These are phyloP conservation scores for Scaptomyza hsui DNA, from an alignment of 1,140 invertebrate species.

Conservation along the genomic window DNA sequence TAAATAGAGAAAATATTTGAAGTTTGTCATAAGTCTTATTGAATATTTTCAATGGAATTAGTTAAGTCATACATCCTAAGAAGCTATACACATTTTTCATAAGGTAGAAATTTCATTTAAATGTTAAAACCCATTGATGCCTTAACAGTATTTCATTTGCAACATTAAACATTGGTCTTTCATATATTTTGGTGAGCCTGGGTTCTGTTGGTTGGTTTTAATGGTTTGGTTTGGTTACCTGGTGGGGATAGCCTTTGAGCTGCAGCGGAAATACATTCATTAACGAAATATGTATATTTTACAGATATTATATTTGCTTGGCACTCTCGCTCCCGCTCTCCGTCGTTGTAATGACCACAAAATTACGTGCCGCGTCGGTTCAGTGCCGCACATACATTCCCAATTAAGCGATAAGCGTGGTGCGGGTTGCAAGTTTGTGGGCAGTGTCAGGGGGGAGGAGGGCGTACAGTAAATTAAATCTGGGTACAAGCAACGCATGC, in stretches of 20 bases:
- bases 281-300: slow-evolving; percentile 16
- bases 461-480: slow-evolving; percentile 72
- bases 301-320: slow-evolving; percentile 28
- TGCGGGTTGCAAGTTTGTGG: background rate
- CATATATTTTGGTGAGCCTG: too few species aligned
- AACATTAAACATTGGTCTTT: too few species aligned
- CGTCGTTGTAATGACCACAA: slow-evolving; percentile 61
- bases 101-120: too few species aligned
- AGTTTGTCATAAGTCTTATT: too few species aligned
- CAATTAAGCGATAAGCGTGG: slow-evolving; percentile 48
- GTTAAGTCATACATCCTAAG: too few species aligned
- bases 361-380: slow-evolving; percentile 67
- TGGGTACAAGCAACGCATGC: slow-evolving; percentile 55
- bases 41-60: too few species aligned
- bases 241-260: slow-evolving; percentile 3
- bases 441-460: background rate
- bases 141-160: too few species aligned
- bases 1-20: too few species aligned
- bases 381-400: slow-evolving; percentile 46
- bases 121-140: too few species aligned
- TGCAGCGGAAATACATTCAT: slow-evolving; percentile 11
- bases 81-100: too few species aligned
- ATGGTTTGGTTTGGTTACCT: background rate
- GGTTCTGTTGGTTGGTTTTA: too few species aligned
- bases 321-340: background rate